Evolutionary conservation across 1,140 invertebrate species (phyloP).

Genomic region (Sinella curviseta): DNA sequence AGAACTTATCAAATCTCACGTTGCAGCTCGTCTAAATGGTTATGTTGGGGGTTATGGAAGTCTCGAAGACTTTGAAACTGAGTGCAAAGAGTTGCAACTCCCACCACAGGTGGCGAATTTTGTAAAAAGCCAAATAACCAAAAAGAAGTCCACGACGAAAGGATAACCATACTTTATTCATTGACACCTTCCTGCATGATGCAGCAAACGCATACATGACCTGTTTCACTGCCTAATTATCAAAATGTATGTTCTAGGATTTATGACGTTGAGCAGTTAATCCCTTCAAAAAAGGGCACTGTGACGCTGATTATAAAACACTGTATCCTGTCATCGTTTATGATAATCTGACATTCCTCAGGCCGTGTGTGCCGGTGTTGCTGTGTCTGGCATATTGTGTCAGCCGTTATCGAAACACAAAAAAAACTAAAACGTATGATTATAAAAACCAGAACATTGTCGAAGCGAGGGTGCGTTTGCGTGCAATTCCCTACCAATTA

Average conservation of each 20-base stretch:
- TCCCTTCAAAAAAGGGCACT: conserved; percentile 8
- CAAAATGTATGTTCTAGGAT: not conserved
- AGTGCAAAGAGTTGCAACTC: conserved; percentile 50
- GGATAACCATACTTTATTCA: not conserved
- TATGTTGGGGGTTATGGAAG: conserved; percentile 58
- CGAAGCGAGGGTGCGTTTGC: too few species aligned
- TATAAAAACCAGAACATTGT: too few species aligned
- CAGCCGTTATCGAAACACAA: too few species aligned
- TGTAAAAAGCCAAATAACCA: conserved; percentile 34
- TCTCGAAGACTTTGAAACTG: conserved; percentile 52
- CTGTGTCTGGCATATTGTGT: too few species aligned
- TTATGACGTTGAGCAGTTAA: not conserved
- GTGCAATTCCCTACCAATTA: too few species aligned
- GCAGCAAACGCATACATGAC: not conserved
- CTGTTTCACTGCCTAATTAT: not conserved
- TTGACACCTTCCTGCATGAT: not conserved
- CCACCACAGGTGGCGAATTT: conserved; percentile 51
- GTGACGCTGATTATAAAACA: not conserved
- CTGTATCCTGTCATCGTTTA: not conserved
- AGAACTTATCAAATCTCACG: conserved; percentile 55
- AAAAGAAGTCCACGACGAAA: not conserved
- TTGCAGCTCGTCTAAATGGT: conserved; percentile 59
- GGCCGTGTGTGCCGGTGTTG: too few species aligned
- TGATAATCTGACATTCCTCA: not conserved
- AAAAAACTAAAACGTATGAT: too few species aligned